Conservation (phyloP, 2,888 invertebrate species). For the Heliothis peltigera region DNA sequence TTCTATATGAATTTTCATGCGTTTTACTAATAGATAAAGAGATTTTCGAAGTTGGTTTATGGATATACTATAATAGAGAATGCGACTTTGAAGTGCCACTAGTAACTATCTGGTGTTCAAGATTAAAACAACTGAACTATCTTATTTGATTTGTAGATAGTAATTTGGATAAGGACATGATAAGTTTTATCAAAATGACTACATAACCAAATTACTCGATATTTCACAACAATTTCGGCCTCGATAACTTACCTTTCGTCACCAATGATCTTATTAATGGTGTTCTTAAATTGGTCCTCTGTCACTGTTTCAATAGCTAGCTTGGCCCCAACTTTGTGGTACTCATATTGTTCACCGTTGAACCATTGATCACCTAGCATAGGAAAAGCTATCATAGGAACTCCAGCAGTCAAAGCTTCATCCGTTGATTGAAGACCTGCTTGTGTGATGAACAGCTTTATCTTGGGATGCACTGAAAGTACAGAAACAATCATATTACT, state of each 20-base stretch:
- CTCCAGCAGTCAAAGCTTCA: constrained; percentile 77
- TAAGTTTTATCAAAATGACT: no score
- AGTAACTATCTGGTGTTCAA: no score
- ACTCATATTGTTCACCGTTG: constrained; percentile 71
- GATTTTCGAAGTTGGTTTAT: no score
- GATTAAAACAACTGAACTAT: no score
- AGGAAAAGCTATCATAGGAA: constrained; percentile 79
- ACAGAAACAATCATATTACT: not conserved
- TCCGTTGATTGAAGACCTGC: constrained; percentile 83
- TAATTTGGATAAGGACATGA: no score
- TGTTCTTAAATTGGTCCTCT: constrained; percentile 59
- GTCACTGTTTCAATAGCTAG: constrained; percentile 69
- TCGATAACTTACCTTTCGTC: constrained; percentile 61
- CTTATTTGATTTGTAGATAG: no score
- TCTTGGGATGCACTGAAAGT: constrained; percentile 77
- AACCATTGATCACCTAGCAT: constrained; percentile 79
- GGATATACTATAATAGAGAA: no score
- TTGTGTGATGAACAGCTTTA: constrained; percentile 81
- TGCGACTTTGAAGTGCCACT: no score
- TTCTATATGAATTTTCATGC: no score
- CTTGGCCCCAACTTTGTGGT: constrained; percentile 69
- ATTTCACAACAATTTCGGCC: not conserved
- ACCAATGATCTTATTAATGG: constrained; percentile 60
- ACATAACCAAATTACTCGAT: no score
- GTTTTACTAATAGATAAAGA: no score